Percentiles rank a stretch among this genome's conserved stretches.
Evolutionary conservation across 2,888 invertebrate species (phyloP).

Genomic region (Eremobia ochroleuca): DNA sequence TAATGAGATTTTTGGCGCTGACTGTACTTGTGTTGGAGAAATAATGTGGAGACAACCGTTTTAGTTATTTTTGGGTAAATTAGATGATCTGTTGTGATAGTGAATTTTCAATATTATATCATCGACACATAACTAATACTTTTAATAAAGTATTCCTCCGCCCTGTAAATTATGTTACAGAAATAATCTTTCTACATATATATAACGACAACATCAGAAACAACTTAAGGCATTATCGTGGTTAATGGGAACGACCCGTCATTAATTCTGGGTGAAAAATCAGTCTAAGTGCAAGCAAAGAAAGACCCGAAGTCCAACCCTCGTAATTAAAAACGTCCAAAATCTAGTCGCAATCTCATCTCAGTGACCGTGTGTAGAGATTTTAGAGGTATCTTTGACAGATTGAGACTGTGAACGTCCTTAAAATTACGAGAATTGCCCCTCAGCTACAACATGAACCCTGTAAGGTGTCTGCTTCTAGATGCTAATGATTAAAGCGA

Average conservation of each 20-base stretch:
- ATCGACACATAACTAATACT: neutral
- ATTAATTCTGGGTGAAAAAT: neutral
- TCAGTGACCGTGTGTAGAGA: no score
- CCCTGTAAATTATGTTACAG: neutral
- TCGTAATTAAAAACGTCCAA: no score
- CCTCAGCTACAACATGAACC: no score
- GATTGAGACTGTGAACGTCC: no score
- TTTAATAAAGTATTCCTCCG: neutral
- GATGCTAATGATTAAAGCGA: neutral
- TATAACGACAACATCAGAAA: no score
- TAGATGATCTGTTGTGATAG: neutral
- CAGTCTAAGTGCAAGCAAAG: neutral
- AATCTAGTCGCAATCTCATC: no score
- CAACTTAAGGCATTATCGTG: no score
- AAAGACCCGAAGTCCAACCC: neutral
- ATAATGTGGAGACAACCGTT: conserved; percentile 12
- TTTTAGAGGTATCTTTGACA: no score
- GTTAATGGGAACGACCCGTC: neutral
- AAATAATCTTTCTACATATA: conserved; percentile 1
- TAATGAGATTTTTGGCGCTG: conserved; percentile 61
- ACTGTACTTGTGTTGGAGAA: conserved; percentile 37
- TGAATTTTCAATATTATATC: conserved; percentile 4
- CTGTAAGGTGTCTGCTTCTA: neutral
- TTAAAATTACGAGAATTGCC: no score
- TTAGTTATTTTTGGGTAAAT: conserved; percentile 18